Conservation (phyloP, 2,113 vertebrate species). For the Anolis sagrei region DNA sequence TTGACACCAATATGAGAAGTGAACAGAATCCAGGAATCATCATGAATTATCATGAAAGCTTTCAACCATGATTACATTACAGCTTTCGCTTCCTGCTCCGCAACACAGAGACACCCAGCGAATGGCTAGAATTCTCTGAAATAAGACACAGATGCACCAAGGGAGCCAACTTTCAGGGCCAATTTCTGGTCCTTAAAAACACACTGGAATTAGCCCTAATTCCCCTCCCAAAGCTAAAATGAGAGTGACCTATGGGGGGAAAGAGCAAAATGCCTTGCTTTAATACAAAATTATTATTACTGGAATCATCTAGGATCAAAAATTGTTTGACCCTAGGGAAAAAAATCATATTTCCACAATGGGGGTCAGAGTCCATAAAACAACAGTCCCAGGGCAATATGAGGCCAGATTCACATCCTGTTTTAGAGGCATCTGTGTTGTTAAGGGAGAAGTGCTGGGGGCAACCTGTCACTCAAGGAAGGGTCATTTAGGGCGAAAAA, state of each 20-base stretch:
- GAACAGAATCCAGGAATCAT: not conserved
- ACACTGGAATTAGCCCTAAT: too few relatives aligned
- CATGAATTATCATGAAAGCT: not conserved
- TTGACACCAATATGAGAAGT: conserved; percentile 3
- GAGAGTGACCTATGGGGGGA: too few relatives aligned
- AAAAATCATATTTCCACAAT: too few relatives aligned
- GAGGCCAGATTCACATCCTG: not conserved
- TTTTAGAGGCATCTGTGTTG: not conserved
- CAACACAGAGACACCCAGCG: too few relatives aligned
- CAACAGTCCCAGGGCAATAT: not conserved
- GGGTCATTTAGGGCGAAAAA: too few relatives aligned
- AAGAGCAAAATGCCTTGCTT: too few relatives aligned
- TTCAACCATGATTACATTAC: not conserved
- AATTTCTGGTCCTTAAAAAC: too few relatives aligned
- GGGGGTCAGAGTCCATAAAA: not conserved
- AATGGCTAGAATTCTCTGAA: not conserved
- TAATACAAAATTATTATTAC: too few relatives aligned
- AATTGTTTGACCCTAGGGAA: too few relatives aligned
- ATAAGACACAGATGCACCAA: not conserved
- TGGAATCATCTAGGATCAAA: too few relatives aligned
- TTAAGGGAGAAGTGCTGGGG: not conserved
- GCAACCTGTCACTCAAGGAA: not conserved
- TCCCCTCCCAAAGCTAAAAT: too few relatives aligned
- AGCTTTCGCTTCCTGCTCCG: not conserved
- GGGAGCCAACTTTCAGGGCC: too few relatives aligned